phyloP scores from a whole-genome alignment of 2,888 invertebrate genomes.

The Drosophila prolongata region DNA sequence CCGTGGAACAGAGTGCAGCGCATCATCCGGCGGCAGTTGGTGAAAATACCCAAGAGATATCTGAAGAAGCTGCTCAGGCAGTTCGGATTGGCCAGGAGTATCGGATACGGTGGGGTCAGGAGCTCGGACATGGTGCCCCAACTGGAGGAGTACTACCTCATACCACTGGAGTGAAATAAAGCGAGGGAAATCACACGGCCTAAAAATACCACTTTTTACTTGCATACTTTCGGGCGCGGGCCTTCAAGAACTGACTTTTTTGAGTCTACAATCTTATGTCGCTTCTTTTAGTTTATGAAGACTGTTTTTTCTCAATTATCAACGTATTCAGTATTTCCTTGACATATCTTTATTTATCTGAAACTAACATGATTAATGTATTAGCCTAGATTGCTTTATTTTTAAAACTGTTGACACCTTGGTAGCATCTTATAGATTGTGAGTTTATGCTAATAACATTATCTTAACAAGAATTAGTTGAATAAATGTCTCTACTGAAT shows the following conservation, averaged over 20 bases:
- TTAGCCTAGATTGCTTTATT: no score
- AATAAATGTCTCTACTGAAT: no score
- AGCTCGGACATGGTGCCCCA: background rate
- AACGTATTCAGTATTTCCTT: no score
- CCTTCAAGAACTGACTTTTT: background rate
- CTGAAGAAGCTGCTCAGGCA: slow-evolving; percentile 59
- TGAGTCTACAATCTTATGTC: no score
- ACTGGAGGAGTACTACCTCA: slow-evolving; percentile 53
- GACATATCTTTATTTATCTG: no score
- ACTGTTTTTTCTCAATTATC: no score
- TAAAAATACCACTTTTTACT: slow-evolving; percentile 26
- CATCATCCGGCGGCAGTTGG: slow-evolving; percentile 63
- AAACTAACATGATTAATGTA: no score
- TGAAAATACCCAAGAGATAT: slow-evolving; percentile 66
- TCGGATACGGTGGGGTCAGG: background rate
- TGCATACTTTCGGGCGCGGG: slow-evolving; percentile 27
- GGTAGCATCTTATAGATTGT: no score
- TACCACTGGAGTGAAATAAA: slow-evolving; percentile 52
- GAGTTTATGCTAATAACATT: no score
- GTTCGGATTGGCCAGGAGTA: slow-evolving; percentile 61
- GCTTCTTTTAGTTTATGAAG: no score
- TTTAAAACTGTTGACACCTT: no score
- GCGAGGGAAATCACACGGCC: background rate
- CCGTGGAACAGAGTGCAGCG: slow-evolving; percentile 71
- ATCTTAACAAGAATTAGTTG: no score